Conservation (phyloP, 2,888 invertebrate species). For the Athetis lepigone region DNA sequence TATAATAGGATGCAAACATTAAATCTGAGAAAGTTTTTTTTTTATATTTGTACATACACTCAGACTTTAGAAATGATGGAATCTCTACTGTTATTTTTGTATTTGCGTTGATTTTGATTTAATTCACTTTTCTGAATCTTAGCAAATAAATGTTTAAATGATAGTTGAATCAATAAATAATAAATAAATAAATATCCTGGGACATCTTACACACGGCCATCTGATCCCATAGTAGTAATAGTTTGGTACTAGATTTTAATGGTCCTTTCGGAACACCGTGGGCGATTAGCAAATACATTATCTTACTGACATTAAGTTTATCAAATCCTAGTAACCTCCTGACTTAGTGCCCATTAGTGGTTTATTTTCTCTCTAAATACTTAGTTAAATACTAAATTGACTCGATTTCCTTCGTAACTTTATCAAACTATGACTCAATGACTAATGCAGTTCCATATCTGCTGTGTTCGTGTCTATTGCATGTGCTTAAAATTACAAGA, state of each 20-base stretch:
- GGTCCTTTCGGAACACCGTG: not conserved
- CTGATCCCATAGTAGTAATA: not conserved
- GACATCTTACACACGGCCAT: too few relatives aligned
- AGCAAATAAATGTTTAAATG: too few relatives aligned
- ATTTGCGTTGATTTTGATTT: too few relatives aligned
- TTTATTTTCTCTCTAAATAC: conserved; percentile 31
- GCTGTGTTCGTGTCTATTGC: conserved; percentile 11
- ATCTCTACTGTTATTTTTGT: too few relatives aligned
- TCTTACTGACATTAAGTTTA: conserved; percentile 36
- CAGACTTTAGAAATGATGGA: too few relatives aligned
- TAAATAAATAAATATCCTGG: too few relatives aligned
- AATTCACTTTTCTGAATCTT: too few relatives aligned
- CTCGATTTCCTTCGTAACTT: conserved; percentile 33
- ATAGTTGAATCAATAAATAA: too few relatives aligned
- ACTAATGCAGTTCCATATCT: conserved; percentile 42
- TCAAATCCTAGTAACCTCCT: conserved; percentile 29
- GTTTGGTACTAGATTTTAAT: not conserved
- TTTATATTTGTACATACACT: too few relatives aligned
- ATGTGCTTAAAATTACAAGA: conserved; percentile 19
- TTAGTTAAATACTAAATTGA: conserved; percentile 20
- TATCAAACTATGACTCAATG: conserved; percentile 30
- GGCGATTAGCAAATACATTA: conserved; percentile 34
- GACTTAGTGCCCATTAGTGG: conserved; percentile 39
- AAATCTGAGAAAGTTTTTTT: not conserved
- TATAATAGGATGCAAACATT: not conserved